Conservation (phyloP, 2,797 vertebrate genomes). For the Oceanodroma leucorhoa region DNA sequence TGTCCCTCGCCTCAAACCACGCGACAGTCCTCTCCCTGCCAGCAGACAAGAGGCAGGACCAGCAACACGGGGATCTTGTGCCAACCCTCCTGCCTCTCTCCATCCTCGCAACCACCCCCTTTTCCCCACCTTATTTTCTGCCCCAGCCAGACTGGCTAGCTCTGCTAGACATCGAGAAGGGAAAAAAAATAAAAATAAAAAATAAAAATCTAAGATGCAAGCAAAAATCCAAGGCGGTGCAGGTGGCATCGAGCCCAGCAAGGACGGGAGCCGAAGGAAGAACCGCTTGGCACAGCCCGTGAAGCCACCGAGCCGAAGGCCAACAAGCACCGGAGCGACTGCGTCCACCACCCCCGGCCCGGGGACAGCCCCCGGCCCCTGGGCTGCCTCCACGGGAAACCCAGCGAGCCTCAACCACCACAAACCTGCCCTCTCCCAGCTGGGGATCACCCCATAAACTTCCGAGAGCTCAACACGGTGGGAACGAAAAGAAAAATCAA, state of each 20-base stretch:
- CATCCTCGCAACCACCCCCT: rapidly evolving
- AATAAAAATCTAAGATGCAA: not conserved
- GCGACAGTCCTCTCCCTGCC: not conserved
- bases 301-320: not conserved
- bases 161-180: not conserved
- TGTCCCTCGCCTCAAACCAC: not conserved
- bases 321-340: not conserved
- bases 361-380: not conserved
- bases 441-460: not conserved
- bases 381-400: not conserved
- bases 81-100: not conserved
- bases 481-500: not conserved
- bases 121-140: not conserved
- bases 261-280: not conserved
- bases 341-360: not conserved
- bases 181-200: no score
- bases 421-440: not conserved
- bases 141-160: not conserved
- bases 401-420: not conserved
- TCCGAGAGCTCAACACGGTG: not conserved
- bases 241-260: not conserved
- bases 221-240: not conserved
- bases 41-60: not conserved
- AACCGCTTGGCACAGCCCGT: not conserved
- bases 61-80: rapidly evolving